A percentile compares a stretch with the other conserved stretches of the same genome.
Evolutionary conservation across 2,888 invertebrate genomes (phyloP).

Genomic region (Tetranychus piercei): DNA sequence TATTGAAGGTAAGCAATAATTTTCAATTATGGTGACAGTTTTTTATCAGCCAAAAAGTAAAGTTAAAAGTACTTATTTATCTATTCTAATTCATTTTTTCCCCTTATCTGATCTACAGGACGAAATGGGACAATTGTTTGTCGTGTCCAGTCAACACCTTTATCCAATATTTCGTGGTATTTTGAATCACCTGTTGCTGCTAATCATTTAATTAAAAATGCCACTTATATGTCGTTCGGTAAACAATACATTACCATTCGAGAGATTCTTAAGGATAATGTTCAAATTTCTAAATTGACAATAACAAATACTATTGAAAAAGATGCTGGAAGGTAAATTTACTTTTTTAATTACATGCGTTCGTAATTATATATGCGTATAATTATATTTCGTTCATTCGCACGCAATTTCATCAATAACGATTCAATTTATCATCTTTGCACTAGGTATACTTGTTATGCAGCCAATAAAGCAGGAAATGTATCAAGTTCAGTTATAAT

Average conservation of each 20-base stretch:
- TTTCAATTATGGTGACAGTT: no score
- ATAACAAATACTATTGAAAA: constrained; percentile 28
- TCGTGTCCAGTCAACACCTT: constrained; percentile 25
- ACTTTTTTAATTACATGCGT: no score
- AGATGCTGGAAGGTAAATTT: constrained; percentile 26
- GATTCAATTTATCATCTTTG: not conserved
- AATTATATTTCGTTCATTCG: no score
- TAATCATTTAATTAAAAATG: constrained; percentile 17
- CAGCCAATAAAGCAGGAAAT: constrained; percentile 26
- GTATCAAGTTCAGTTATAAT: constrained; percentile 26
- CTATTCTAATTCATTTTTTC: not conserved
- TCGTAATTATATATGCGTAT: no score
- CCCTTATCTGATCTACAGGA: constrained; percentile 19
- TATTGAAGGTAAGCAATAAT: constrained; percentile 17
- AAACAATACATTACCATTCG: constrained; percentile 27
- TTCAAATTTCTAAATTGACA: constrained; percentile 19
- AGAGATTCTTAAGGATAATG: constrained; percentile 19
- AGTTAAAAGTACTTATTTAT: not conserved
- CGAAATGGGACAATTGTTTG: constrained; percentile 27
- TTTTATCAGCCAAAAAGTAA: no score
- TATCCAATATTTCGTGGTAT: constrained; percentile 26
- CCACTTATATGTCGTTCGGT: constrained; percentile 28
- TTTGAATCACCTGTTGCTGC: constrained; percentile 25
- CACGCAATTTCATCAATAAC: not conserved
- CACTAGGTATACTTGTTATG: constrained; percentile 22